phyloP scores from a whole-genome alignment of 2,797 vertebrate species.

The Arremon aurantiirostris region DNA sequence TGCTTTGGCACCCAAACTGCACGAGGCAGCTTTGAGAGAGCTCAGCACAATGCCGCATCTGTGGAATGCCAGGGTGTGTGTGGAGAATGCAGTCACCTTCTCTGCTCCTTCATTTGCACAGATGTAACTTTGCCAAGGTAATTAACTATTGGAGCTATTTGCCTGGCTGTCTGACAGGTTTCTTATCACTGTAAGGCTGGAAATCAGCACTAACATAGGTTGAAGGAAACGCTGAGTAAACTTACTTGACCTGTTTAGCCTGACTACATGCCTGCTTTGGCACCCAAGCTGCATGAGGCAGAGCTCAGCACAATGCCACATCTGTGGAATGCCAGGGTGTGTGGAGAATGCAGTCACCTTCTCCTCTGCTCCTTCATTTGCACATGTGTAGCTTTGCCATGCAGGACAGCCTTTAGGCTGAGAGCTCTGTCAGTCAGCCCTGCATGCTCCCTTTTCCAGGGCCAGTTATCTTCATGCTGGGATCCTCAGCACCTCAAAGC shows the following conservation, averaged over 20 bases:
- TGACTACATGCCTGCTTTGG: background rate
- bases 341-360: background rate
- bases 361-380: background rate
- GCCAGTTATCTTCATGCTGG: background rate
- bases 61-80: background rate
- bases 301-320: background rate
- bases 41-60: background rate
- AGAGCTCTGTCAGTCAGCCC: background rate
- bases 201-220: background rate
- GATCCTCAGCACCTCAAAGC: background rate
- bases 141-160: background rate
- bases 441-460: fast-evolving
- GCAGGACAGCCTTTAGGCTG: background rate
- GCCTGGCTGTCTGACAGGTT: background rate
- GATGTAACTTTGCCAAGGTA: background rate
- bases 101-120: background rate
- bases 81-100: background rate
- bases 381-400: background rate
- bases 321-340: background rate
- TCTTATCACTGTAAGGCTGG: background rate
- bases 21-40: background rate
- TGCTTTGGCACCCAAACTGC: background rate
- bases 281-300: background rate
- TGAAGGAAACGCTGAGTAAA: background rate
- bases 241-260: background rate